phyloP scores from a whole-genome alignment of 2,113 vertebrate genomes.

The Isurus oxyrinchus region DNA sequence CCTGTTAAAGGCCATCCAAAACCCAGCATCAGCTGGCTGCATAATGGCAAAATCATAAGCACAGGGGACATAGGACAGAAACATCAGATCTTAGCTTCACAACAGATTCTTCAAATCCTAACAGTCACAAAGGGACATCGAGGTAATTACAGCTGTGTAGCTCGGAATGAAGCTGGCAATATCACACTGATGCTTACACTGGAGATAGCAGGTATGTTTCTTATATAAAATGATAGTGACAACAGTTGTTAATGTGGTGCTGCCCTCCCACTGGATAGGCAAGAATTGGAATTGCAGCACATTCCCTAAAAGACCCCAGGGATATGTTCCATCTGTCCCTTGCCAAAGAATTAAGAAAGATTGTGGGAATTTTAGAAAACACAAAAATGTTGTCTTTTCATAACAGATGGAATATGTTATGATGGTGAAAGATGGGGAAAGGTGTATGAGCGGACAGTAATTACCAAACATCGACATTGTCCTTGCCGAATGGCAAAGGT shows the following conservation, averaged over 20 bases:
- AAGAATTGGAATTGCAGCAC: neutral
- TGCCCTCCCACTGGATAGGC: neutral
- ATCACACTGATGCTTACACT: slow-evolving; percentile 54
- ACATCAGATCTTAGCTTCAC: slow-evolving; percentile 53
- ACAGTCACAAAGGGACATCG: slow-evolving; percentile 51
- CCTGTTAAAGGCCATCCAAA: slow-evolving; percentile 58
- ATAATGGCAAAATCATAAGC: slow-evolving; percentile 50
- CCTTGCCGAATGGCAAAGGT: neutral
- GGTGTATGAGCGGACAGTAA: neutral
- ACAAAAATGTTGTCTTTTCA: no score
- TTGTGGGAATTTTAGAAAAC: neutral
- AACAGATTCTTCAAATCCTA: slow-evolving; percentile 58
- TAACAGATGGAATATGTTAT: neutral
- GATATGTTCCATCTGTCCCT: neutral
- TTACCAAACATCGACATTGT: neutral
- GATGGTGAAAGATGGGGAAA: neutral
- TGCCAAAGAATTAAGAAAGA: neutral
- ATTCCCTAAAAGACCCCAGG: neutral
- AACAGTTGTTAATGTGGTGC: neutral
- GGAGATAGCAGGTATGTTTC: slow-evolving; percentile 58
- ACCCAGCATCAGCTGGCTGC: slow-evolving; percentile 65
- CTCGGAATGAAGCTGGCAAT: slow-evolving; percentile 61
- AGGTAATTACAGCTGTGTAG: slow-evolving; percentile 64
- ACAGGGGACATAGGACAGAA: slow-evolving; percentile 24
- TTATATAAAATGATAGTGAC: neutral